A percentile compares a stretch with the other conserved stretches of the same genome.
These are phyloP conservation scores for Platyura marginata DNA, from an alignment of 1,140 invertebrate genomes.

Conservation along the genomic window DNA sequence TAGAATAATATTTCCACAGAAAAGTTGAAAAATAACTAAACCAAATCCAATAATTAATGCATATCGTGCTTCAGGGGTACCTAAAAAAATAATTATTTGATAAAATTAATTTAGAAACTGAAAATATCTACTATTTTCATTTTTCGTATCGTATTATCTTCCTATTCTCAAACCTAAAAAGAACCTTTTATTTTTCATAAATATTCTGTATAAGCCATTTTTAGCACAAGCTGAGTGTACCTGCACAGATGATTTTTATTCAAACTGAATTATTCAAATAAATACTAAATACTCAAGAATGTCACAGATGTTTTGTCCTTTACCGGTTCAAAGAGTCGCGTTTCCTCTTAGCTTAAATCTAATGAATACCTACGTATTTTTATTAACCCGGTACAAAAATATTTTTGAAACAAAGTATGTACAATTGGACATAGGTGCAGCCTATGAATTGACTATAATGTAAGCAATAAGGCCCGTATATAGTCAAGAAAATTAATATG, in stretches of 20 bases:
- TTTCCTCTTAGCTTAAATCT: no score
- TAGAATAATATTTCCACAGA: background rate
- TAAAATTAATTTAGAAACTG: background rate
- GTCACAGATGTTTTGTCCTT: no score
- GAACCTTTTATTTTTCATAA: background rate
- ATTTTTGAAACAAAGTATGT: conserved; percentile 12
- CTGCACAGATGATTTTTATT: background rate
- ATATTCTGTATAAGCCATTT: background rate
- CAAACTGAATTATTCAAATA: no score
- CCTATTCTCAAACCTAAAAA: background rate
- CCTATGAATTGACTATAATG: no score
- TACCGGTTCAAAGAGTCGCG: no score
- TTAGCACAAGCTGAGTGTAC: background rate
- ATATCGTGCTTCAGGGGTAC: background rate
- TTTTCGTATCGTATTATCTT: background rate
- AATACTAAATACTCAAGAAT: no score
- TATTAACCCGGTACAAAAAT: conserved; percentile 4
- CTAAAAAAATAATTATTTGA: background rate
- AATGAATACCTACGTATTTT: no score
- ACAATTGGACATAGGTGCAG: no score
- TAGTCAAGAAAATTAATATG: no score
- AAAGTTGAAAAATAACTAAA: background rate
- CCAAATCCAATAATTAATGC: background rate
- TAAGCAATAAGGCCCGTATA: no score
- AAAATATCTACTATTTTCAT: background rate